Base-by-base conservation (phyloP, 2,888 invertebrate genomes). In the Argyresthia goedartella region DNA sequence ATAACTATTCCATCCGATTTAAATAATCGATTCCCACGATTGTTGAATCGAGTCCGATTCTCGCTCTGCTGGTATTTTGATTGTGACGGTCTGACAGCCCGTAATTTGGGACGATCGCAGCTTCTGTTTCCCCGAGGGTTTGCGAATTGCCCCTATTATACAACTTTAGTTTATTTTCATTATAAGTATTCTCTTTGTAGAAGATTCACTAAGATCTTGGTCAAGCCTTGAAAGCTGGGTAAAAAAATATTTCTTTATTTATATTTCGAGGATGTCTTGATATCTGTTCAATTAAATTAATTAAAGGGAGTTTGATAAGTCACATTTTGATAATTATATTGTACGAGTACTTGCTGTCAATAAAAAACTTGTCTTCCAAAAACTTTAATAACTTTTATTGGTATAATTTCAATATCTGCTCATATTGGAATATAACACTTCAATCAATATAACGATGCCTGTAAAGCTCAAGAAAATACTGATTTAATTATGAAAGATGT, bases 11-110 rank as follows among this genome's bases (percentile, higher is more conserved):
- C 6, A 51, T 43, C 50, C 53, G 53, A 49, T 53, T 46, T 41
- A 47, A 49, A 53, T 50, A 56, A 75, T 71, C 70, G 71, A 75
- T 78, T 81, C 80, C 73, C 79, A 81, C 77, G 74, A 67, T 69
- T 62, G 64, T 49, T 53, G 56, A 68, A 72, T 71, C 65, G 60
- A 58, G 60, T 57, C 57, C 59, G 61, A 59, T 61, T 56, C 48
- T 41, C 50, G 47, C n/a, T n/a, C n/a, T n/a, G n/a, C 52, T 55
- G 53, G 53, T 51, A 54, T 53, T 55, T 51, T 57, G 58, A 59
- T 57, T 56, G 57, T 56, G 53, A 56, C 49, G 49, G 50, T 58
- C 66, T 76, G 79, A 77, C 78, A 81, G 72, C 59, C 64, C 49
- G 63, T 68, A 78, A 81, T 81, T 81, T 76, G 59, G 63, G 60